phyloP scores from a whole-genome alignment of 2,797 vertebrate species.

The Hydrophis major region DNA sequence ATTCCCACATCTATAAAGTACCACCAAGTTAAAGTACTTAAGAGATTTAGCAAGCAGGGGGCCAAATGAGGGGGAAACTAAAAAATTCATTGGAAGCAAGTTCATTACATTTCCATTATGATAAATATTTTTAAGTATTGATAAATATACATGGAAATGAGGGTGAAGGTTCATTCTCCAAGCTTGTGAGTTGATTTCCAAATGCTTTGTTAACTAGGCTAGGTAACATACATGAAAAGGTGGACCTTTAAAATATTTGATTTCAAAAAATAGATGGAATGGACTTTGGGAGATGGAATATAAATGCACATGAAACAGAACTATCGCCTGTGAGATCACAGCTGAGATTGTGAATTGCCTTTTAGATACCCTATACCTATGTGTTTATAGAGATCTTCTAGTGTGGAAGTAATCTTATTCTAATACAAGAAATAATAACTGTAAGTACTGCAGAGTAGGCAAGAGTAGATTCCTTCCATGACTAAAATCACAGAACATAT shows the following conservation, averaged over 20 bases:
- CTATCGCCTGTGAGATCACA: not conserved
- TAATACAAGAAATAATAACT: not conserved
- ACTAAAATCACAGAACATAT: not conserved
- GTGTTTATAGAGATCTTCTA: not conserved
- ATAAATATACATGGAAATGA: not conserved
- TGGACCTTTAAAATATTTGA: not conserved
- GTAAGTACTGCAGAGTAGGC: not conserved
- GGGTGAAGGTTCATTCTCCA: no score
- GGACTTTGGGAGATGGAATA: not conserved
- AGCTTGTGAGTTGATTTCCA: no score
- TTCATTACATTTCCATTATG: not conserved
- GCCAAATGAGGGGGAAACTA: not conserved
- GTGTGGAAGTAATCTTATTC: not conserved
- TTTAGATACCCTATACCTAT: not conserved
- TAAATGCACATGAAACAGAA: not conserved
- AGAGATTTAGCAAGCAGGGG: not conserved
- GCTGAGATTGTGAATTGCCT: not conserved
- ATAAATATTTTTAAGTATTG: not conserved
- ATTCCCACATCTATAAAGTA: not conserved
- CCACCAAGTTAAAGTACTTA: not conserved
- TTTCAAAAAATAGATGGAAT: not conserved
- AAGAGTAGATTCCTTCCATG: not conserved
- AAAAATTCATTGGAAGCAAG: not conserved
- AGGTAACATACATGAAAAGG: not conserved
- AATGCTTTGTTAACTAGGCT: no score